Conservation (phyloP, 2,888 invertebrate species). For the Argyra leucocephala region DNA sequence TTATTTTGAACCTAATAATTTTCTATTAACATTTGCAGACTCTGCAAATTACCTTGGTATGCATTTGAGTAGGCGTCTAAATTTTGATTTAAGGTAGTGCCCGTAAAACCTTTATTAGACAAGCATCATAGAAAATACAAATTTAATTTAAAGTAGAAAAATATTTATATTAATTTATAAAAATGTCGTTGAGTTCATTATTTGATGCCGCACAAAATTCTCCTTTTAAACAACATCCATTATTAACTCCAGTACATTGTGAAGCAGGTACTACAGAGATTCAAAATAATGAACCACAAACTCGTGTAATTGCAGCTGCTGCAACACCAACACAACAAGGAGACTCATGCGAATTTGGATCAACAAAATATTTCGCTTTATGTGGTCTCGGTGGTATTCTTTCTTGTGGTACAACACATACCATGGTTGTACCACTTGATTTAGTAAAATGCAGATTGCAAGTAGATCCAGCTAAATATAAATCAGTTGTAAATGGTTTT, state of each 20-base stretch:
- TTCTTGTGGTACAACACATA: conserved; percentile 49
- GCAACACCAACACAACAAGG: conserved; percentile 33
- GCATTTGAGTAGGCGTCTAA: too few species aligned
- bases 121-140: neutral
- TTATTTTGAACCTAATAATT: too few species aligned
- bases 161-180: neutral
- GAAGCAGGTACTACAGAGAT: conserved; percentile 37
- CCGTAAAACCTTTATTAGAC: neutral
- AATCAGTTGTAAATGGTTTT: conserved; percentile 56
- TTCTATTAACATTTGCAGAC: too few species aligned
- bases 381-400: conserved; percentile 83
- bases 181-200: conserved; percentile 51
- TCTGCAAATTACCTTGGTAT: too few species aligned
- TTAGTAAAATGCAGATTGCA: conserved; percentile 90
- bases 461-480: conserved; percentile 88
- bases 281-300: conserved; percentile 8
- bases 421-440: conserved; percentile 82
- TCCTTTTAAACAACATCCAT: conserved; percentile 56
- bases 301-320: conserved; percentile 25
- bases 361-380: conserved; percentile 75
- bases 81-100: neutral
- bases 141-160: neutral
- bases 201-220: conserved; percentile 54
- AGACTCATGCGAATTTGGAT: conserved; percentile 84
- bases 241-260: conserved; percentile 49